These are phyloP conservation scores for Pilophorus perplexus DNA, from an alignment of 2,888 invertebrate genomes.

Conservation along the genomic window DNA sequence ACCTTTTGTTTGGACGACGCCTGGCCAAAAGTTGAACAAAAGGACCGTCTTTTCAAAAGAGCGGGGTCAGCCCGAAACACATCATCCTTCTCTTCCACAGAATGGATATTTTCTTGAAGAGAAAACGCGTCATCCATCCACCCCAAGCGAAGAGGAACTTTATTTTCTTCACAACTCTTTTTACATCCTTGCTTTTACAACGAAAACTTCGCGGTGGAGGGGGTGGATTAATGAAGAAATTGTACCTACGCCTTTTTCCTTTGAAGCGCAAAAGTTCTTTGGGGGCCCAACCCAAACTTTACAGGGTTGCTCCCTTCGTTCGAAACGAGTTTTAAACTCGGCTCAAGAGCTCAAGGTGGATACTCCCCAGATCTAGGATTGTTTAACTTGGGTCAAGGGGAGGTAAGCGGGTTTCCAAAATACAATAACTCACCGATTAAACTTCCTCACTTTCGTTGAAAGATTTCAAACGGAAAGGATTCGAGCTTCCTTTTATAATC, in stretches of 20 bases:
- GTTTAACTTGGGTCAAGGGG: constrained; percentile 21
- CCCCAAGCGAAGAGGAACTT: too few relatives aligned
- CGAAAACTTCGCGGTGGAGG: constrained; percentile 8
- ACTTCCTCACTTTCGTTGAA: background rate
- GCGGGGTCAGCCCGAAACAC: too few relatives aligned
- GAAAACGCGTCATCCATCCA: too few relatives aligned
- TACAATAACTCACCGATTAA: constrained; percentile 33
- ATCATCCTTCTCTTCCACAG: too few relatives aligned
- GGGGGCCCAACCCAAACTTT: constrained; percentile 1
- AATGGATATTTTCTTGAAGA: too few relatives aligned
- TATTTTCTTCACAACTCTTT: background rate
- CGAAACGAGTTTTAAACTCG: constrained; percentile 37
- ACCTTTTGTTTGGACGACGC: too few relatives aligned
- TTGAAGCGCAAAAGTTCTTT: constrained; percentile 12
- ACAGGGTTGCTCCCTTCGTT: background rate
- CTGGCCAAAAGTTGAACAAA: too few relatives aligned
- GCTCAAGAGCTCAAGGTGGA: constrained; percentile 31
- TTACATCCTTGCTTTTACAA: background rate
- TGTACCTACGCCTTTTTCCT: constrained; percentile 11
- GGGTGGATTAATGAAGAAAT: constrained; percentile 30
- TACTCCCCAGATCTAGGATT: constrained; percentile 19
- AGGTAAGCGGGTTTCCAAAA: background rate
- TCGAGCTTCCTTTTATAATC: too few relatives aligned
- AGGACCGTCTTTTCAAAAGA: too few relatives aligned
- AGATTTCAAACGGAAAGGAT: background rate